Evolutionary conservation across 1,140 invertebrate species (phyloP).

Genomic region (Megalopta genalis): DNA sequence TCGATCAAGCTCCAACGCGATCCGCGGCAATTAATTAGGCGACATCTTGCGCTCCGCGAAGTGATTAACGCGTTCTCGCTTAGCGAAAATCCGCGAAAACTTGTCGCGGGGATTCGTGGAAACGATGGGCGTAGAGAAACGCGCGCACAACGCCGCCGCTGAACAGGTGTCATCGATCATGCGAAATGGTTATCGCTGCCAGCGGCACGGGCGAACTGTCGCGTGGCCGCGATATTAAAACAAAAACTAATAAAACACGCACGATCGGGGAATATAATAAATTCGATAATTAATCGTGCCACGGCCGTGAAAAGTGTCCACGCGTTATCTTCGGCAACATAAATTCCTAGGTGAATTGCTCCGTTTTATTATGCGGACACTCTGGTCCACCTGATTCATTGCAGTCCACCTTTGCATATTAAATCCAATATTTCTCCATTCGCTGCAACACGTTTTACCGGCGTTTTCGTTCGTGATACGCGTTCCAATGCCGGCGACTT

Average conservation of each 20-base stretch:
- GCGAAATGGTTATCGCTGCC: not conserved
- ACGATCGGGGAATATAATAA: slow-evolving; percentile 11
- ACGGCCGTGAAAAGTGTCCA: not conserved
- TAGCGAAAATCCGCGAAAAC: not conserved
- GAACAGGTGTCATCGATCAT: slow-evolving; percentile 31
- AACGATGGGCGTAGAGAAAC: not conserved
- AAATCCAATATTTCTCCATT: no score
- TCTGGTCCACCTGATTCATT: no score
- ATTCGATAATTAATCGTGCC: slow-evolving; percentile 21
- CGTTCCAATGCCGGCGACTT: no score
- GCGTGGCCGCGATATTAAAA: not conserved
- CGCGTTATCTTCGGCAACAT: not conserved
- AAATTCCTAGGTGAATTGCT: not conserved
- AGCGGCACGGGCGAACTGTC: slow-evolving; percentile 27
- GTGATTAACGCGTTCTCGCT: not conserved
- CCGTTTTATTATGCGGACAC: no score
- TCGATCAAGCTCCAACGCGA: not conserved
- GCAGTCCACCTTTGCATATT: no score
- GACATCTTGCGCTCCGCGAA: not conserved
- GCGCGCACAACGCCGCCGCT: not conserved
- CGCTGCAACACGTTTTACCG: no score
- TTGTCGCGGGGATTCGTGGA: not conserved
- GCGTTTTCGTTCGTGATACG: no score
- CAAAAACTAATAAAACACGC: no score
- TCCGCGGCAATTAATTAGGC: not conserved